phyloP scores from a whole-genome alignment of 2,113 vertebrate genomes.

The Vidua chalybeata region DNA sequence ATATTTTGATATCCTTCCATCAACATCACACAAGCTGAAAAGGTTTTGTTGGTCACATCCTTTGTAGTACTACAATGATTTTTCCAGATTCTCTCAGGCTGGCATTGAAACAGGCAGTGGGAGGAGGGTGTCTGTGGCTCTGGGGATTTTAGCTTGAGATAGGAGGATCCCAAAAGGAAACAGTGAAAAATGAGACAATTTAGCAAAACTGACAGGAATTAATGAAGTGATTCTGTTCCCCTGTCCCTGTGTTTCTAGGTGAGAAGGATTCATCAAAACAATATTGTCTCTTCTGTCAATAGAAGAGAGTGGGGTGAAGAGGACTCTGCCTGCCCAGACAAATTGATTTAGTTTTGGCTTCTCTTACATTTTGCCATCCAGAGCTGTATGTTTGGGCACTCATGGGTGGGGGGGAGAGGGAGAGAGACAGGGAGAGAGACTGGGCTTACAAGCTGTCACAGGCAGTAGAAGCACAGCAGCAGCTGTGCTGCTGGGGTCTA shows the following conservation, averaged over 20 bases:
- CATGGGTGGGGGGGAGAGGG: background rate
- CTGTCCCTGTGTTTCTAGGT: background rate
- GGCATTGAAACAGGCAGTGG: background rate
- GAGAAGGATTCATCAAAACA: background rate
- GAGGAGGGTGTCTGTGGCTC: background rate
- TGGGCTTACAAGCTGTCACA: background rate
- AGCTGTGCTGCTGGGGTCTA: background rate
- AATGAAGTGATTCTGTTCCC: slow-evolving; percentile 1
- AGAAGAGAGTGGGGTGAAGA: background rate
- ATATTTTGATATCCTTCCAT: background rate
- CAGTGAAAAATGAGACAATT: slow-evolving; percentile 21
- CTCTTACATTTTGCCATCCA: background rate
- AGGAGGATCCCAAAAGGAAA: background rate
- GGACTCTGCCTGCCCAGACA: background rate
- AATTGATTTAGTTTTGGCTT: background rate
- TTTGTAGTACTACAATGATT: background rate
- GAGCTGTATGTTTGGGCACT: background rate
- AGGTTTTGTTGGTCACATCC: background rate
- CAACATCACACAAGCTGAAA: background rate
- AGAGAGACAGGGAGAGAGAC: background rate
- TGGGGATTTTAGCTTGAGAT: background rate
- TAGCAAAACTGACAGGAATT: slow-evolving; percentile 24
- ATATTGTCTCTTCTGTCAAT: background rate
- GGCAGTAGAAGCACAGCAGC: background rate
- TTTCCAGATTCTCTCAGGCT: background rate